These are phyloP conservation scores for Entomyzon cyanotis DNA, from an alignment of 2,113 vertebrate genomes.

Conservation along the genomic window DNA sequence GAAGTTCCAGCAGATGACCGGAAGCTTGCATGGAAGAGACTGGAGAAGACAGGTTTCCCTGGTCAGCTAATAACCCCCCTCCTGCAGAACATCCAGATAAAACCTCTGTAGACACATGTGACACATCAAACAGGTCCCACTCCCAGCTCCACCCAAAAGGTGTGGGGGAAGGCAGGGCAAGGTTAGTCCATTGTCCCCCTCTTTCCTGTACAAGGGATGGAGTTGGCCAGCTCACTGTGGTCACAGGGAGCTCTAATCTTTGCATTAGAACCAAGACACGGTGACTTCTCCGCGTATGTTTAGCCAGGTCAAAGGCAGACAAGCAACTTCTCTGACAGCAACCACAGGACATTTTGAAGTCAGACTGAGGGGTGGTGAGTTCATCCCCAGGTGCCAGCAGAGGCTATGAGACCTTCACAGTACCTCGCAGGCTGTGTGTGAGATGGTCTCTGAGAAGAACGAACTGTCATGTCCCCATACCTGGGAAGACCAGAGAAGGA, in stretches of 20 bases:
- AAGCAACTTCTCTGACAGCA: not conserved
- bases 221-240: fast-evolving
- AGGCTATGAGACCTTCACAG: not conserved
- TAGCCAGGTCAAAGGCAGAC: not conserved
- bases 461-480: not conserved
- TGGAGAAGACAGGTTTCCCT: not conserved
- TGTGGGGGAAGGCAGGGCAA: not conserved
- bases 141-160: not conserved
- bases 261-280: not conserved
- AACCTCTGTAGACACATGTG: not conserved
- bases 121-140: not conserved
- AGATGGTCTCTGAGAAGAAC: not conserved
- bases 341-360: not conserved
- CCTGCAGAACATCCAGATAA: not conserved
- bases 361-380: not conserved
- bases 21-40: not conserved
- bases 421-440: not conserved
- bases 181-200: not conserved
- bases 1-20: not conserved
- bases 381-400: not conserved
- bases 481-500: not conserved
- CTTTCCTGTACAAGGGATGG: not conserved
- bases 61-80: not conserved
- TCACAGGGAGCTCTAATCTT: not conserved
- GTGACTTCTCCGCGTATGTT: not conserved